Conservation (phyloP, 2,888 invertebrate species). For the Euplexia lucipara region DNA sequence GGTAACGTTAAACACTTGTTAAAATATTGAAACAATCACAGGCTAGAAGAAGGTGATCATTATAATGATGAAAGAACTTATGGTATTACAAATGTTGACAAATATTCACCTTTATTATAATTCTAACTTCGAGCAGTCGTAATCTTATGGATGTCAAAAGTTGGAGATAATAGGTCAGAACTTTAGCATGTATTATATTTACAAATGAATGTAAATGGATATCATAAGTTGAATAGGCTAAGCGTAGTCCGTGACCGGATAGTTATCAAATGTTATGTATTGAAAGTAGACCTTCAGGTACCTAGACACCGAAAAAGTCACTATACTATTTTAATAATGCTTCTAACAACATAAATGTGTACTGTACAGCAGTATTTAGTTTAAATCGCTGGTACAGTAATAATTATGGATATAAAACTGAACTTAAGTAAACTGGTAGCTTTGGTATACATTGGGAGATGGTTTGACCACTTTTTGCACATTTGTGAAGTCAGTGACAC, state of each 20-base stretch:
- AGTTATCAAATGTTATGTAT: conserved; percentile 66
- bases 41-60: conserved; percentile 20
- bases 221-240: conserved; percentile 69
- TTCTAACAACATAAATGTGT: conserved; percentile 6
- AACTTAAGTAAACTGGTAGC: conserved; percentile 20
- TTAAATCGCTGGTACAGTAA: not conserved
- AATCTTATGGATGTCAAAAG: conserved; percentile 40
- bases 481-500: conserved; percentile 30
- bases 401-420: not conserved
- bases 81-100: conserved; percentile 28
- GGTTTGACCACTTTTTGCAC: conserved; percentile 32
- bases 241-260: conserved; percentile 70
- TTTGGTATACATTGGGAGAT: conserved; percentile 22
- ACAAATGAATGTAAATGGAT: conserved; percentile 68
- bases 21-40: conserved; percentile 39
- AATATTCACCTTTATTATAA: conserved; percentile 8
- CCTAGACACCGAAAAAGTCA: conserved; percentile 46
- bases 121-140: not conserved
- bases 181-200: not conserved
- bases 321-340: conserved; percentile 37
- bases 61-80: conserved; percentile 43
- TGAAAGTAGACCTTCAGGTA: conserved; percentile 71
- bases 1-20: conserved; percentile 36
- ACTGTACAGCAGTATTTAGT: not conserved
- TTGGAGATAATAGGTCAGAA: conserved; percentile 35